Percentiles rank a stretch among this genome's conserved stretches.
Evolutionary conservation across 2,113 vertebrate genomes (phyloP).

Genomic region (rat (Rattus norvegicus)): DNA sequence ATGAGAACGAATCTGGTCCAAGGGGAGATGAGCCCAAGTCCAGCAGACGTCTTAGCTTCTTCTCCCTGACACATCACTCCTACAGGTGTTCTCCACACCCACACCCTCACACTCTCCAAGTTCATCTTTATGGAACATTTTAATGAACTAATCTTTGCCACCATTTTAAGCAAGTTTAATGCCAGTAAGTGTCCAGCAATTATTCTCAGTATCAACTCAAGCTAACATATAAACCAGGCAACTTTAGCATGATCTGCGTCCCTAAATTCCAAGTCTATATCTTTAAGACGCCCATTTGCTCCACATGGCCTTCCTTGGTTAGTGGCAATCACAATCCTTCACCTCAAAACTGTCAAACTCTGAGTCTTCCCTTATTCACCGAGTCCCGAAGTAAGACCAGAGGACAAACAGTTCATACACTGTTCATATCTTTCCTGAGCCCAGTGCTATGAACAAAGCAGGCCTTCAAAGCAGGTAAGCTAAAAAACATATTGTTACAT

Average conservation of each 20-base stretch:
- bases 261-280: neutral
- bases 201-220: slow-evolving; percentile 15
- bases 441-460: neutral
- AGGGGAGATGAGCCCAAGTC: neutral
- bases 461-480: neutral
- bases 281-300: neutral
- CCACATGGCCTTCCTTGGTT: neutral
- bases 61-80: neutral
- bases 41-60: neutral
- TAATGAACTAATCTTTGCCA: neutral
- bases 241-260: neutral
- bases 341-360: slow-evolving; percentile 14
- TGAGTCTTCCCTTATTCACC: neutral
- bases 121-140: neutral
- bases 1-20: neutral
- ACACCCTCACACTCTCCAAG: neutral
- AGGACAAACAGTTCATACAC: neutral
- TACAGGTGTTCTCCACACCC: neutral
- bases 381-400: neutral
- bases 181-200: slow-evolving; percentile 1
- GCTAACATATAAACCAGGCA: neutral
- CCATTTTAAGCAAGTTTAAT: slow-evolving; percentile 34
- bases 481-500: neutral
- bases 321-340: neutral
- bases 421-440: neutral